Base-by-base conservation (phyloP, 2,888 invertebrate species). In the Xylophagus ater region DNA sequence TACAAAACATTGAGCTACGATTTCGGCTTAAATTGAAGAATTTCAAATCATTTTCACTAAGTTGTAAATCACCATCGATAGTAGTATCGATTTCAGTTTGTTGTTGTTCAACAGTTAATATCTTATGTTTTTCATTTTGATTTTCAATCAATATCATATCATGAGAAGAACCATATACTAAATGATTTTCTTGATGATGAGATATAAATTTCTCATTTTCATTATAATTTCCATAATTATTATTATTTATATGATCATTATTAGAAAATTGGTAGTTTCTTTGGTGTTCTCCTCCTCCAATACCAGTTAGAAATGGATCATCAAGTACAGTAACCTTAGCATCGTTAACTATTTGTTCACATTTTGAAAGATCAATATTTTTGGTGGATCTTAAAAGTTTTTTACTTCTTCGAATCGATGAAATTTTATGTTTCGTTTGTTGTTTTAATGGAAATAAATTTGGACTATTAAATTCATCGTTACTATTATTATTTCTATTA, bases 291-390 rank as follows among this genome's bases (percentile, higher is more conserved):
- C n/a, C n/a, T n/a, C n/a, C n/a, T n/a, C 49, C 60, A 43, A 62
- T 58, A 42, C 64, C 64, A 33, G 65, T 56, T 9, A 64, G 50
- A 51, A 64, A 64, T 40, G 64, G 65, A 56, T 64, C 64, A 45
- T 64, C 64, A 4, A 64, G 53, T n/a, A 64, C 55, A 14, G 63
- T 65, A n/a, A 65, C 60, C 45, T 53, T 55, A 48, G 62, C 60
- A 48, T 47, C 42, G 28, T 44, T 42, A 25, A 36, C 40, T 13
- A 40, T 43, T 30, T n/a, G 32, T 57, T 57, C 41, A 26, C 38
- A 35, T 34, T 30, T 41, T 21, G 34, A 32, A 9, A 31, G 33
- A 21, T 40, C 34, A 33, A 33, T 32, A 33, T 35, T 42, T 37
- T 34, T 36, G 18, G 35, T 10, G 19, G 62, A 60, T 36, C 62